Base-by-base conservation (phyloP, 2,113 vertebrate genomes). In the Microcebus ravelobensis region DNA sequence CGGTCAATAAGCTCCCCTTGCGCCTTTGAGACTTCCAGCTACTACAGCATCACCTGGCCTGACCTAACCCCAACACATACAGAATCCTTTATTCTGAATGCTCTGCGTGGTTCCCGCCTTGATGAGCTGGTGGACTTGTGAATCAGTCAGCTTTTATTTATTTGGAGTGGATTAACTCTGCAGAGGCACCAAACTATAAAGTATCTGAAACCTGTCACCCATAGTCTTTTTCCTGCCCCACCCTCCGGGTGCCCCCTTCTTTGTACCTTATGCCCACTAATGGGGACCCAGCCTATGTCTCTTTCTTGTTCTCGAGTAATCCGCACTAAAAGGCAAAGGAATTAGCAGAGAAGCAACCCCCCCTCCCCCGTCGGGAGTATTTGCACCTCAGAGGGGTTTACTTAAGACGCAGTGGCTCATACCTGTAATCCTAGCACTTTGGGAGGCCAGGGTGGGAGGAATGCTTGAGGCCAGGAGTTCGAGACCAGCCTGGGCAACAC, bases 201-300 rank as follows among this genome's bases (percentile, higher is more conserved):
- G 45, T 27, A 45, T 2, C 57, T 59, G 45, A 67, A 67, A n/a
- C 8, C 13, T 17, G 21, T 20, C 15, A 18, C 21, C 27, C 25
- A 9, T 34, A 4, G 34, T 52, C 55, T 50, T 34, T 36, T 8
- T 25, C 39, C 52, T 21, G 45, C 52, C 34, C 42, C n/a, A 25
- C 2, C 23, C 42, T 6, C 42, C 45, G 39, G 55, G 67, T 4
- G 15, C 14, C 3, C 50, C 20, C 55, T 29, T 29, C 63, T 48
- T 71, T 20, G 18, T 52, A 6, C 42, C 10, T 50, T 14, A 57
- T 6, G 14, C n/a, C 57, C 42, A 39, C 15, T 2, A 8, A 3
- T 1, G 5, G 1, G 17, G 9, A n/a, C 27, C 15, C 2, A 4
- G 27, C 29, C 31, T 59, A 6, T n/a, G 36, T 23, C 15, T 39